Evolutionary conservation across 2,797 vertebrate genomes (phyloP), one percentile per base, ranked within the genome.

Genomic region (Caiman crocodilus): DNA sequence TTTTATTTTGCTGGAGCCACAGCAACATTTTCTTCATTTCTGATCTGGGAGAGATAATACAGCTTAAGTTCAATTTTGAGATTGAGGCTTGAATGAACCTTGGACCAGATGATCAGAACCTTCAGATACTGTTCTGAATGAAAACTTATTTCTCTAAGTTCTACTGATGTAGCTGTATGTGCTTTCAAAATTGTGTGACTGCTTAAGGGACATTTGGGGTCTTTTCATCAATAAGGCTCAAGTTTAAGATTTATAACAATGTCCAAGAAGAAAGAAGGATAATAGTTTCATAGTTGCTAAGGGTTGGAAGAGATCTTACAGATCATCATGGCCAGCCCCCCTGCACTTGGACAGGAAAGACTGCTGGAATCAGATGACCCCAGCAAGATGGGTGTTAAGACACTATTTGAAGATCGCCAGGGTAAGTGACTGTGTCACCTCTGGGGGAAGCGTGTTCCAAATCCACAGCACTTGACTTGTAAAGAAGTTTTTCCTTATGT

Each of bases 51-150:
- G 75, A 88, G 90, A 92, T 84, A 61, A 58, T 13, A 23, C 4
- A 59, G 5, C 25, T 79, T 1, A 76, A 76, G 30, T 76, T 76
- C 84, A 76, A 87, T 79, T 59, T 59, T 50, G 42, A 75, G 73
- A 61, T 59, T 76, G 57, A 71, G 5, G 57, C 76, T 50, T 7
- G 69, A 55, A 83, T 20, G 50, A 81, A 75, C 21, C 11, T n/a
- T n/a, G 57, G 30, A 10, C 42, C 42, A 50, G 94, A 80, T 83
- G 83, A 82, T 21, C 55, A 83, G 67, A 91, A 89, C 35, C 26
- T 89, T 94, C 93, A 75, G n/a, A 79, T 64, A 57, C 42, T 21
- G 25, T 89, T 91, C 89, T 76, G 85, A 90, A 85, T 91, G 63
- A 89, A 35, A 69, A 84, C 2, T 89, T 84, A 25, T 89, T 90